Evolutionary conservation across 2,113 vertebrate species (phyloP).

Genomic region (Hucho hucho): DNA sequence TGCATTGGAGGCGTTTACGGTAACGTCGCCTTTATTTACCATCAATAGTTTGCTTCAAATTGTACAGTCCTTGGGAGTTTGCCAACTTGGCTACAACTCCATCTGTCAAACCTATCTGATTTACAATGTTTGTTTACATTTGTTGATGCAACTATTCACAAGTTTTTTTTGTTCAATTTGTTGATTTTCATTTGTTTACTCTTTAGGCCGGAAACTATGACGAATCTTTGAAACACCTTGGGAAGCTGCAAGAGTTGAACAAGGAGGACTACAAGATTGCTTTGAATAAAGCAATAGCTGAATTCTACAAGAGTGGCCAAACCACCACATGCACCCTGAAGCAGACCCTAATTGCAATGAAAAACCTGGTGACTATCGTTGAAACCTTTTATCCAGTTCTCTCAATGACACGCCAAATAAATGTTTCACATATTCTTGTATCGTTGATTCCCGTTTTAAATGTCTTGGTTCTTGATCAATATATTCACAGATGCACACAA

Average conservation of each 20-base stretch:
- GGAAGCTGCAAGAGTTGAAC: constrained; percentile 88
- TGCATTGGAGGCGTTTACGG: constrained; percentile 86
- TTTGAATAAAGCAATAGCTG: constrained; percentile 90
- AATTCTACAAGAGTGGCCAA: constrained; percentile 95
- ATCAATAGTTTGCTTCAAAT: neutral
- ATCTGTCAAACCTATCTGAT: no score
- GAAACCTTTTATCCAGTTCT: neutral
- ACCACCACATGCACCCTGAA: constrained; percentile 88
- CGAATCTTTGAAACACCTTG: constrained; percentile 85
- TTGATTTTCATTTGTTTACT: constrained; percentile 34
- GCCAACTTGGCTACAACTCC: no score
- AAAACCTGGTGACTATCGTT: constrained; percentile 83
- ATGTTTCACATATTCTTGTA: no score
- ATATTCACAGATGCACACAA: neutral
- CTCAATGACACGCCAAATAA: no score
- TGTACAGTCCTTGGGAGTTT: no score
- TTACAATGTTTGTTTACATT: neutral
- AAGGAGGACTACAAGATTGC: constrained; percentile 97
- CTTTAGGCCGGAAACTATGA: constrained; percentile 88
- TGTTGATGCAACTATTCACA: neutral
- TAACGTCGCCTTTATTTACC: constrained; percentile 39
- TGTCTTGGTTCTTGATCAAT: neutral
- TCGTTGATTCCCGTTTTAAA: neutral
- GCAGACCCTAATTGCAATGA: constrained; percentile 87
- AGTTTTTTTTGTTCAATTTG: constrained; percentile 26